phyloP scores from a whole-genome alignment of 2,113 vertebrate genomes.

The Chitala chitala region DNA sequence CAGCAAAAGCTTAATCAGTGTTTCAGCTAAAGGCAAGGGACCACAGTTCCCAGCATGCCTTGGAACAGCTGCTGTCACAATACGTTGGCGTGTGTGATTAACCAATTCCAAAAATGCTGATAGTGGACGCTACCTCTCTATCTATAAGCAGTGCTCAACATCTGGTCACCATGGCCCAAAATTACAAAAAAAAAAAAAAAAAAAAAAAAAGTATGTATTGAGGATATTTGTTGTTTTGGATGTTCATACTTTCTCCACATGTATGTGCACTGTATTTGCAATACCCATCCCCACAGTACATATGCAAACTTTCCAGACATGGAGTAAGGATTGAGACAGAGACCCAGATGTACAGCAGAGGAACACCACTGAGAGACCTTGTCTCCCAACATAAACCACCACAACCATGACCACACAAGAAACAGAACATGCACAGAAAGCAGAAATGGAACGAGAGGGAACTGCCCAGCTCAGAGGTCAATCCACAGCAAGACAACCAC shows the following conservation, averaged over 20 bases:
- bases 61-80: not conserved
- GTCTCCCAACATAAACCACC: not conserved
- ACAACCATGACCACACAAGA: not conserved
- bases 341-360: not conserved
- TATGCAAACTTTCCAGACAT: not conserved
- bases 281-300: not conserved
- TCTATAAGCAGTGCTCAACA: not conserved
- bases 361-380: not conserved
- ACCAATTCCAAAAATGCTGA: not conserved
- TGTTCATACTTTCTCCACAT: too few relatives aligned
- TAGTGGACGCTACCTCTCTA: too few relatives aligned
- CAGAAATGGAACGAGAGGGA: not conserved
- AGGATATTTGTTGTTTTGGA: too few relatives aligned
- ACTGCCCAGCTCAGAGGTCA: conserved; percentile 6
- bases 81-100: not conserved
- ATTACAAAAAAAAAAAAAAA: not conserved
- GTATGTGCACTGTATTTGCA: too few relatives aligned
- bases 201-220: not conserved
- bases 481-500: not conserved
- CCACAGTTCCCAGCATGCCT: not conserved
- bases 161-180: not conserved
- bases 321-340: not conserved
- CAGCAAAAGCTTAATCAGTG: not conserved
- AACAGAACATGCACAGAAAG: not conserved
- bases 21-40: not conserved